phyloP scores from a whole-genome alignment of 2,888 invertebrate species.

The Leptinotarsa juncta region DNA sequence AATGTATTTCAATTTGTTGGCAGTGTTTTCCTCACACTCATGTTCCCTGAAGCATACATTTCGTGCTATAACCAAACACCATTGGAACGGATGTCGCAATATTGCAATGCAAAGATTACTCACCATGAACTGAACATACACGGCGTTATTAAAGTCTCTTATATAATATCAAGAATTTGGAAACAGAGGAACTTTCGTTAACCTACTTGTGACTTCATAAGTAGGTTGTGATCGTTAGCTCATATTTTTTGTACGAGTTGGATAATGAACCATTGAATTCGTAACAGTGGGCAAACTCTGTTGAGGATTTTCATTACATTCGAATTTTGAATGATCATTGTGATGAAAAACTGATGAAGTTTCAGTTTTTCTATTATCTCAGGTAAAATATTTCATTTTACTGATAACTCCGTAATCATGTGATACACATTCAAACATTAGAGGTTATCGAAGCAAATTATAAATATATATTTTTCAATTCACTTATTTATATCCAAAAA shows the following conservation, averaged over 20 bases:
- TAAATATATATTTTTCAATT: no score
- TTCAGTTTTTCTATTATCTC: no score
- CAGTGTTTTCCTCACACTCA: no score
- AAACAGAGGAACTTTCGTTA: slow-evolving; percentile 47
- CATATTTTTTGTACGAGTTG: slow-evolving; percentile 23
- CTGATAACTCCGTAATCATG: no score
- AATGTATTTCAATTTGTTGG: no score
- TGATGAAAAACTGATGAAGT: background rate
- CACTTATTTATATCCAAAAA: no score
- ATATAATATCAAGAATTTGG: slow-evolving; percentile 46
- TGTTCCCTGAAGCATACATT: background rate
- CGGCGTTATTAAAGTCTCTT: slow-evolving; percentile 31
- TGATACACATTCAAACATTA: no score
- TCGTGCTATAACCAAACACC: background rate
- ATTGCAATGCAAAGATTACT: slow-evolving; percentile 23
- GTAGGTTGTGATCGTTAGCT: slow-evolving; percentile 33
- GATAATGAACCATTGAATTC: background rate
- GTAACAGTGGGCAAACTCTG: background rate
- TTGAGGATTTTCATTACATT: background rate
- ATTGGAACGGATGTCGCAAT: background rate
- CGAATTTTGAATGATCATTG: background rate
- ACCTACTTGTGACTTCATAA: slow-evolving; percentile 39
- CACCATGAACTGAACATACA: slow-evolving; percentile 23
- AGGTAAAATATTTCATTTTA: no score
- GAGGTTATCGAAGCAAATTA: no score